These are phyloP conservation scores for Crambe crambe DNA, from an alignment of 37 sponge, comb jelly and placozoan species.

Conservation along the genomic window DNA sequence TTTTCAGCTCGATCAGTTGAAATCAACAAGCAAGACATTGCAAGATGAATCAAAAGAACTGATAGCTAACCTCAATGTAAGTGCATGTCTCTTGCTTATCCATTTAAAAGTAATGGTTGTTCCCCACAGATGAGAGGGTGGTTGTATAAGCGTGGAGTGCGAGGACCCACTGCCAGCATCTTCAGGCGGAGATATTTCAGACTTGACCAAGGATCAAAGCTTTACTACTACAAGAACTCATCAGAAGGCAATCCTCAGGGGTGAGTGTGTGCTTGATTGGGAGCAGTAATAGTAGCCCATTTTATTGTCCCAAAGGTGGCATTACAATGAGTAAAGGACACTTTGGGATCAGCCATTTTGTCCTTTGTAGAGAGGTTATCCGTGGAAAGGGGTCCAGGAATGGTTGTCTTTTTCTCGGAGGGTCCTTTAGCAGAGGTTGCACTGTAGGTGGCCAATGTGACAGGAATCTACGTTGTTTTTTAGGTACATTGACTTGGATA, in stretches of 20 bases:
- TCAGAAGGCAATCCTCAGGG: constrained; percentile 75
- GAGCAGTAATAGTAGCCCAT: too few relatives aligned
- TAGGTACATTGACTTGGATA: constrained; percentile 76
- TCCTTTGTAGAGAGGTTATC: too few relatives aligned
- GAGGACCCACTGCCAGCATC: constrained; percentile 69
- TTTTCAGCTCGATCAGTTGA: constrained; percentile 6
- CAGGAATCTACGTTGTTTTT: too few relatives aligned
- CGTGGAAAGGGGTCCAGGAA: too few relatives aligned
- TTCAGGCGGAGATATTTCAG: constrained; percentile 80
- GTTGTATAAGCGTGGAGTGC: constrained; percentile 71
- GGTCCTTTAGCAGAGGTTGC: too few relatives aligned
- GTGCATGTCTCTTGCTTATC: background rate
- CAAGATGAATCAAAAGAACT: constrained; percentile 33
- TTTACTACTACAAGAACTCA: constrained; percentile 73
- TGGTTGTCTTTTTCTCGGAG: too few relatives aligned
- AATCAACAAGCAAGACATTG: constrained; percentile 18
- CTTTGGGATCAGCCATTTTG: too few relatives aligned
- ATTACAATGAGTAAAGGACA: too few relatives aligned
- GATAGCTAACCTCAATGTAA: constrained; percentile 43
- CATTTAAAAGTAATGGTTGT: background rate
- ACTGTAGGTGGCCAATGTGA: too few relatives aligned
- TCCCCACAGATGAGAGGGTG: constrained; percentile 53
- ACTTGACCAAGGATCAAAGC: constrained; percentile 60
- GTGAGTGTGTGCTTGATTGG: constrained; percentile 46
- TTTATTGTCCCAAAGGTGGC: too few relatives aligned